A percentile compares a stretch with the other conserved stretches of the same genome.
phyloP scores from a whole-genome alignment of 2,888 invertebrate species.

The Netelia inedita region DNA sequence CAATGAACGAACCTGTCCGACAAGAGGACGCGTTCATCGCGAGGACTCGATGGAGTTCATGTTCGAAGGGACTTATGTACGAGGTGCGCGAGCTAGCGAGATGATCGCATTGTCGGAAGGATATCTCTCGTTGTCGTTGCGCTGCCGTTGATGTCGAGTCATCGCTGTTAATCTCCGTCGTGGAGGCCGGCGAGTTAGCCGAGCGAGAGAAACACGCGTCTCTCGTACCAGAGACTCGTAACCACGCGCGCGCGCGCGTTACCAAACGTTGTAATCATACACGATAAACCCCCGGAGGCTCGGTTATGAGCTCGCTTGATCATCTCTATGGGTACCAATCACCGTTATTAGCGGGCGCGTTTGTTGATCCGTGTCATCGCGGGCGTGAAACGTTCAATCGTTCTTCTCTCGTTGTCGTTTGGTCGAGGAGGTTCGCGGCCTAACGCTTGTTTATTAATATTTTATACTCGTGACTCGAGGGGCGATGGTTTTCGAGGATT shows the following conservation, averaged over 20 bases:
- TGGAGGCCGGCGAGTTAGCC: constrained; percentile 15
- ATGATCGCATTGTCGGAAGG: constrained; percentile 57
- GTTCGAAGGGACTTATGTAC: constrained; percentile 52
- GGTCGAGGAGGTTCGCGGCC: constrained; percentile 18
- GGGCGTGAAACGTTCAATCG: constrained; percentile 54
- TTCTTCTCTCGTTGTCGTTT: constrained; percentile 21
- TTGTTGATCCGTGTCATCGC: constrained; percentile 63
- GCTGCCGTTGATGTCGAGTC: constrained; percentile 49
- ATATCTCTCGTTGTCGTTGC: constrained; percentile 49
- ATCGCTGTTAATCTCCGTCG: constrained; percentile 62
- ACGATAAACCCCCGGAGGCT: constrained; percentile 46
- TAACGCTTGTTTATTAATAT: background rate
- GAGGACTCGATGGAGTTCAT: constrained; percentile 42
- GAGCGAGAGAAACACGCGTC: background rate
- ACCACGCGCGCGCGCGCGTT: background rate
- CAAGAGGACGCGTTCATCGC: constrained; percentile 19
- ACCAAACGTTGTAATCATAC: constrained; percentile 44
- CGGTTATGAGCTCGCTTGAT: constrained; percentile 55
- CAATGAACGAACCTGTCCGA: constrained; percentile 19
- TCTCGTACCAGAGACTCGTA: constrained; percentile 5
- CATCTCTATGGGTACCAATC: constrained; percentile 44
- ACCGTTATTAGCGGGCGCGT: constrained; percentile 63
- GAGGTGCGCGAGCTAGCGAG: constrained; percentile 35
- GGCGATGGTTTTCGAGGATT: too few species aligned
- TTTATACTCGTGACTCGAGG: background rate